Evolutionary conservation across 2,113 vertebrate species (phyloP).

Genomic region (Triplophysa dalaica): DNA sequence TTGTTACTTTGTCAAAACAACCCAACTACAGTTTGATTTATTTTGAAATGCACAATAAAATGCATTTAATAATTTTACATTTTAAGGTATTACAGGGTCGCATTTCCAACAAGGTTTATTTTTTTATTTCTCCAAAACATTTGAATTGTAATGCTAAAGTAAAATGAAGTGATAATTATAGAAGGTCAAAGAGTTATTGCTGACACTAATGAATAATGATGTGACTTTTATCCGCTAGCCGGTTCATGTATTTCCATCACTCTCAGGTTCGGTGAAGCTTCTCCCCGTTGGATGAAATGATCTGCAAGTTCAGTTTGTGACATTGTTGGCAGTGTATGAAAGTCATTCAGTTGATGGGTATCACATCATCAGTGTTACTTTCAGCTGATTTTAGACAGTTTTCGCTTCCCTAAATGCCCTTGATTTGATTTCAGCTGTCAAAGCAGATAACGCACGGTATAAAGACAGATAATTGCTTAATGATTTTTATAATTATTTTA

Average conservation of each 20-base stretch:
- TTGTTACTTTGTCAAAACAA: too few relatives aligned
- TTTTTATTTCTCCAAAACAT: too few relatives aligned
- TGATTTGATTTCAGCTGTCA: not conserved
- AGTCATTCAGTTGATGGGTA: constrained; percentile 46
- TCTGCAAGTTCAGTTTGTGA: constrained; percentile 10
- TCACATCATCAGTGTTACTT: constrained; percentile 36
- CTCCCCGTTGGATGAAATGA: constrained; percentile 21
- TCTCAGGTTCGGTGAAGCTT: constrained; percentile 23
- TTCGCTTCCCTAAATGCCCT: not conserved
- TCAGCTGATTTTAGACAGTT: constrained; percentile 1
- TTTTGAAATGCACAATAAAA: too few relatives aligned
- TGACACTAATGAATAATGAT: not conserved
- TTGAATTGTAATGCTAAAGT: too few relatives aligned
- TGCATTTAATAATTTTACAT: too few relatives aligned
- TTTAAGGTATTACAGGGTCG: too few relatives aligned
- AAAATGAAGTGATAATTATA: too few relatives aligned
- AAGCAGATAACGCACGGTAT: not conserved
- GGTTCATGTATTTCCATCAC: not conserved
- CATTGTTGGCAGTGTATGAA: constrained; percentile 36
- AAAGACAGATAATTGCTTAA: not conserved
- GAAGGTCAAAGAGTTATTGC: not conserved
- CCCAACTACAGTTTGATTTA: too few relatives aligned
- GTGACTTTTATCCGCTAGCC: not conserved
- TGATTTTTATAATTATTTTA: not conserved
- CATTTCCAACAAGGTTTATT: too few relatives aligned